A percentile compares a stretch with the other conserved stretches of the same genome.
phyloP scores from a whole-genome alignment of 1,140 invertebrate genomes.

The Mylabris phalerata region DNA sequence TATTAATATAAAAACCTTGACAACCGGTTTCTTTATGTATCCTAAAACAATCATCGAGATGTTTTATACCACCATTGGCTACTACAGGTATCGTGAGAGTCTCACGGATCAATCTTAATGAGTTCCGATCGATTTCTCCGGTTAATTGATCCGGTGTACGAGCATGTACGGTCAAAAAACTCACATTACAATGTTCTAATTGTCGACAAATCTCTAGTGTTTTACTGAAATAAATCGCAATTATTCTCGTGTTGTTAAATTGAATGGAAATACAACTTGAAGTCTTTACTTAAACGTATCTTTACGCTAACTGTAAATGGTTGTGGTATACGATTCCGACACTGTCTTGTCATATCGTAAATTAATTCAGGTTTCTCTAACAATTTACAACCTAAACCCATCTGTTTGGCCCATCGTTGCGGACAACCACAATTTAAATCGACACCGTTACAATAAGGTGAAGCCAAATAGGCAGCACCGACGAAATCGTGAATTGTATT shows the following conservation, averaged over 20 bases:
- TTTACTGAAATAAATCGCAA: slow-evolving; percentile 31
- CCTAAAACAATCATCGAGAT: slow-evolving; percentile 58
- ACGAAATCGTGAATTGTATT: slow-evolving; percentile 78
- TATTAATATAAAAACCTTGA: slow-evolving; percentile 48
- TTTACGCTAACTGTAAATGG: slow-evolving; percentile 89
- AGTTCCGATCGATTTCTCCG: slow-evolving; percentile 67
- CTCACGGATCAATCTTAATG: slow-evolving; percentile 66
- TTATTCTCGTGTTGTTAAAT: background rate
- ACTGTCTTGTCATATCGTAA: slow-evolving; percentile 69
- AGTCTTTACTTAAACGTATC: slow-evolving; percentile 67
- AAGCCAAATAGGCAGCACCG: slow-evolving; percentile 74
- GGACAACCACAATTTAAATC: slow-evolving; percentile 97
- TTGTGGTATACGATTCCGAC: slow-evolving; percentile 62
- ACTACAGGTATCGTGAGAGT: slow-evolving; percentile 72
- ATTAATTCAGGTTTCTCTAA: slow-evolving; percentile 79
- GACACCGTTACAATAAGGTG: slow-evolving; percentile 81
- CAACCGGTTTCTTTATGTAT: slow-evolving; percentile 64
- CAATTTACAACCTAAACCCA: slow-evolving; percentile 83
- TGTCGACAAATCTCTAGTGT: slow-evolving; percentile 70
- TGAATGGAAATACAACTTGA: slow-evolving; percentile 33
- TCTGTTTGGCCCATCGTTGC: slow-evolving; percentile 87
- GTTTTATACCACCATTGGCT: slow-evolving; percentile 85
- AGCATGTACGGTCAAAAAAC: slow-evolving; percentile 87
- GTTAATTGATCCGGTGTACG: slow-evolving; percentile 73
- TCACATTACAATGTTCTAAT: slow-evolving; percentile 76